phyloP scores from a whole-genome alignment of 1,140 invertebrate species.

The Neocloeon triangulifer region DNA sequence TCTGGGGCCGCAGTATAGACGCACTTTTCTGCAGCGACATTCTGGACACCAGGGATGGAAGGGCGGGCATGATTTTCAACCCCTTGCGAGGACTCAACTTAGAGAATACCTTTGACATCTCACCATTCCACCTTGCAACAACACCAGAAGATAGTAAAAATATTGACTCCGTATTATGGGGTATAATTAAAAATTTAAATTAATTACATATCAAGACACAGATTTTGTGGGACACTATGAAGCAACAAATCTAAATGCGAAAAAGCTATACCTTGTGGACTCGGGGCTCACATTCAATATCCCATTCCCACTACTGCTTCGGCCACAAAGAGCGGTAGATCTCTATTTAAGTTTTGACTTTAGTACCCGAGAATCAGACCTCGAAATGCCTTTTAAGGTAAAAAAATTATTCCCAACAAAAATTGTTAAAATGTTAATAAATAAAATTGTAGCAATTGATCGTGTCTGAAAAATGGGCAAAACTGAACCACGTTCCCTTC shows the following conservation, averaged over 20 bases:
- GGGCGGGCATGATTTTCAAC: slow-evolving; percentile 24
- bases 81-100: slow-evolving; percentile 22
- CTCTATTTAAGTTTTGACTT: slow-evolving; percentile 25
- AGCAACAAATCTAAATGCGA: slow-evolving; percentile 18
- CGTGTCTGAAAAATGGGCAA: slow-evolving; percentile 22
- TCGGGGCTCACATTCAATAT: slow-evolving; percentile 25
- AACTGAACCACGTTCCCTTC: slow-evolving; percentile 19
- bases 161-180: too few relatives aligned
- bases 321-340: slow-evolving; percentile 21
- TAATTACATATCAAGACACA: slow-evolving; percentile 11
- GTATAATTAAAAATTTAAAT: slow-evolving; percentile 2
- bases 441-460: slow-evolving; percentile 18
- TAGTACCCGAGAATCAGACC: slow-evolving; percentile 19
- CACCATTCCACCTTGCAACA: slow-evolving; percentile 16
- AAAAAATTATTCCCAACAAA: neutral
- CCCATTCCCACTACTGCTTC: slow-evolving; percentile 21
- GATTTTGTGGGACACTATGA: slow-evolving; percentile 20
- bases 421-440: neutral
- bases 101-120: slow-evolving; percentile 18
- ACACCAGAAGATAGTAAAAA: slow-evolving; percentile 10
- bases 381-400: slow-evolving; percentile 20
- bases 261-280: slow-evolving; percentile 24
- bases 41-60: slow-evolving; percentile 19
- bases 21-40: slow-evolving; percentile 12
- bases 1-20: too few relatives aligned